Evolutionary conservation across 2,113 vertebrate species (phyloP).

Genomic region (Hemiprocne comata): DNA sequence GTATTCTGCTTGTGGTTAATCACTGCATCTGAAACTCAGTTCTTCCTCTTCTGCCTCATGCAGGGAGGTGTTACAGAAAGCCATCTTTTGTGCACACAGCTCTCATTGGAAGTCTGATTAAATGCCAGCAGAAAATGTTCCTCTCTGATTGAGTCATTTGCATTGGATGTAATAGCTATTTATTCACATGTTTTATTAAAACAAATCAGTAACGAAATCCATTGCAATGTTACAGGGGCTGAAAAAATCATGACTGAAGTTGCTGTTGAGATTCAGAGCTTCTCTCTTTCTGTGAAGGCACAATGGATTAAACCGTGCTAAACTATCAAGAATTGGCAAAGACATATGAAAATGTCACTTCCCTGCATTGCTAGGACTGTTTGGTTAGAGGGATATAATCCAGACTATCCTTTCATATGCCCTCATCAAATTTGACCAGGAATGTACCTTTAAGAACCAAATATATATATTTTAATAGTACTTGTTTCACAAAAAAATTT

Average conservation of each 20-base stretch:
- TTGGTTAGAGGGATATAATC: background rate
- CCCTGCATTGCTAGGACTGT: background rate
- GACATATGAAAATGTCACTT: background rate
- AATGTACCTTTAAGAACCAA: background rate
- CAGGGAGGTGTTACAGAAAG: background rate
- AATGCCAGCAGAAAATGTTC: background rate
- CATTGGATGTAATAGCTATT: background rate
- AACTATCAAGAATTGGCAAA: background rate
- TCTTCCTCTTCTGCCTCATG: background rate
- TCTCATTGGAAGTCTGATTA: conserved; percentile 2
- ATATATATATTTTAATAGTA: background rate
- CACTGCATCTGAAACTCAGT: background rate
- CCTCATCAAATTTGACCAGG: background rate
- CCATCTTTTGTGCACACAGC: background rate
- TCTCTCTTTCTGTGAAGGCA: background rate
- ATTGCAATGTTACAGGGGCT: background rate
- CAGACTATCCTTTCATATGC: background rate
- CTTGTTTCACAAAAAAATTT: background rate
- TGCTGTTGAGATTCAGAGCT: background rate
- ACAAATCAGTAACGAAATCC: background rate
- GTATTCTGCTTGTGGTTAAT: background rate
- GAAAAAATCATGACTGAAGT: background rate
- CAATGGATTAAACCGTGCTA: background rate
- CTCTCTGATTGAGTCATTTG: conserved; percentile 32
- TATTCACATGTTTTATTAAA: background rate